Evolutionary conservation across 2,113 vertebrate genomes (phyloP), one percentile per base, ranked within the genome.

Genomic region (Clarias magur): DNA sequence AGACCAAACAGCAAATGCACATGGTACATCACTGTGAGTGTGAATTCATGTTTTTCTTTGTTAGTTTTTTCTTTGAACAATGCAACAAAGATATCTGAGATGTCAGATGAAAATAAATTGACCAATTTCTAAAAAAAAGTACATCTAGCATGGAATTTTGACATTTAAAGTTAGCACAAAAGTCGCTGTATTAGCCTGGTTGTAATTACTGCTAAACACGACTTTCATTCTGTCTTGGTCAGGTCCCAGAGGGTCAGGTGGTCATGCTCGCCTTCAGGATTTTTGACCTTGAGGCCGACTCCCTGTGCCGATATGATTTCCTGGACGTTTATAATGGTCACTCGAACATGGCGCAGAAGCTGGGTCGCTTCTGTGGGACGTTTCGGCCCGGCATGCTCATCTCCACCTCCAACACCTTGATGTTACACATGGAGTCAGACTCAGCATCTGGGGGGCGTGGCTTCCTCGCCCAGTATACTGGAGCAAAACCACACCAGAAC

Each of bases 291-390:
- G 97, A 98, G 90, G 94, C 96, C 1, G 96, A 97, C 89, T 92
- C 97, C 0, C 88, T 93, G 48, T 98, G 97, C 70, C 96, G 95
- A 27, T 98, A 96, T 0, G 97, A 98, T 89, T 96, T 94, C 84
- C 92, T 98, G 88, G 96, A 97, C 25, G 92, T 97, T n/a, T 97
- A 96, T 91, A 96, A 96, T 0, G 96, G 97, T 13, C 91, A 94
- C 78, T 92, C 95, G 54, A 92, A 93, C 80, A 91, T 93, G 1
- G 93, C 94, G 48, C 96, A 97, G 91, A 94, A 96, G 76, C 94
- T 98, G 17, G 97, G 97, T 0, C 96, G 96, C 0, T 97, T 97
- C 89, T 98, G 97, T 13, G 97, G 97, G 82, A 97, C 97, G 0
- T 97, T 97, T 92, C 93, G 97, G 2, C 97, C 97, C 0, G 97